Percentiles rank a stretch among this genome's conserved stretches.
These are phyloP conservation scores for Arvicanthis niloticus DNA, from an alignment of 2,113 vertebrate genomes.

Conservation along the genomic window DNA sequence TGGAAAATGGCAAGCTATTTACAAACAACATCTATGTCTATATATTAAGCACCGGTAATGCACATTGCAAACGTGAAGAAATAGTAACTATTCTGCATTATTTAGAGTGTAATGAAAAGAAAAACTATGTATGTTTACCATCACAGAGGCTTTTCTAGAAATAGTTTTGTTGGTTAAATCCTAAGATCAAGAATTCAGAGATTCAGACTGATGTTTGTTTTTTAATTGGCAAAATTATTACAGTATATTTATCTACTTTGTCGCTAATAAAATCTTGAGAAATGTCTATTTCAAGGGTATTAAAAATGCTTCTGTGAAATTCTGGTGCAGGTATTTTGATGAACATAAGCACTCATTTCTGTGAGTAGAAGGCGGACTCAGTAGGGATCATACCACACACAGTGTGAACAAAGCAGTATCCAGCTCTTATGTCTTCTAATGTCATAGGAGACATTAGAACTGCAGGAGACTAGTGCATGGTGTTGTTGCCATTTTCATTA, in stretches of 20 bases:
- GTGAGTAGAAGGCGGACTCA: background rate
- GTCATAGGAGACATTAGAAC: background rate
- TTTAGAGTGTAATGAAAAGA: background rate
- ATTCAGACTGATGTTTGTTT: background rate
- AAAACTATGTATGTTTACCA: background rate
- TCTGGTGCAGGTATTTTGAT: background rate
- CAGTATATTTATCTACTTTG: background rate
- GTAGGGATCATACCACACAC: background rate
- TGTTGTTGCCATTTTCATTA: background rate
- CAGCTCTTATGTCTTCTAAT: background rate
- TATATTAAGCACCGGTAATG: background rate
- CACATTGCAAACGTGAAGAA: background rate
- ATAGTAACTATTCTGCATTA: background rate
- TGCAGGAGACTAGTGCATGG: fast-evolving
- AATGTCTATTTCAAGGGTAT: background rate
- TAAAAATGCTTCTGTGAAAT: background rate
- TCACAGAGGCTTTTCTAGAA: background rate
- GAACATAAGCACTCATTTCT: background rate
- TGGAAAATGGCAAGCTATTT: background rate
- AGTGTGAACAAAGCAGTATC: too few relatives aligned
- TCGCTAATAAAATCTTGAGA: background rate
- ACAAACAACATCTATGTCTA: background rate
- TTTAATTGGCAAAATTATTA: background rate
- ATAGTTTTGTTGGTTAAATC: background rate
- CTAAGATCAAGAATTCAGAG: background rate